Base-by-base conservation (phyloP, 2,888 invertebrate species). In the Argyresthia albistria region DNA sequence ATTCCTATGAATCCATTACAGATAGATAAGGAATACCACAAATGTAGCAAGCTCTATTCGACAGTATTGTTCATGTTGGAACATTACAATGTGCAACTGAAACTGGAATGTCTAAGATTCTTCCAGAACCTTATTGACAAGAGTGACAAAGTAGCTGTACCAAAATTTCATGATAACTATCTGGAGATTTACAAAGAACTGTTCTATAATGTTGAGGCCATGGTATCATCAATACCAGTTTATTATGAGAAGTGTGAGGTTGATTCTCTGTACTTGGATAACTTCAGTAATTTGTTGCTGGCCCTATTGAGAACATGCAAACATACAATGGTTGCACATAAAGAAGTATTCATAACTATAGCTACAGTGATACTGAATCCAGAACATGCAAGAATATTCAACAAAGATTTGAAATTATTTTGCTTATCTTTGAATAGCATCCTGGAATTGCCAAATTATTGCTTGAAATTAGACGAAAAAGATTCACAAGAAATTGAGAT, bases 241-340 rank as follows among this genome's bases (percentile, higher is more conserved):
- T 70, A 73, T n/a, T 63, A 70, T 69, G 72, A 76, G 49, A 81
- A 80, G 60, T 68, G 68, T 55, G 80, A 77, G 67, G 59, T 78
- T 25, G 64, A 69, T 58, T 55, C 57, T 42, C 53, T 60, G 2
- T 63, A 69, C 36, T 57, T 82, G n/a, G 64, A 69, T n/a, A 59
- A 58, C 46, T 73, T 77, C 43, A 75, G 73, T 59, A 60, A 57
- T 53, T n/a, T 67, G 1, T 51, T 78, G 43, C 50, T 66, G 39
- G 61, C 58, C 47, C 65, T 80, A 2, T 49, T 84, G 11, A 68
- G 66, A 59, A 58, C 58, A 16, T 56, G 62, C 53, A 60, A 65
- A 53, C 55, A 53, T 35, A 56, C 57, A 10, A 35, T 63, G 50
- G 52, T 63, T 8, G 60, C 68, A 16, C 57, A 65, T 51, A 52